Evolutionary conservation across 92 coral and sea anemone genomes (phyloP).

Genomic region (Meandrina meandrites): DNA sequence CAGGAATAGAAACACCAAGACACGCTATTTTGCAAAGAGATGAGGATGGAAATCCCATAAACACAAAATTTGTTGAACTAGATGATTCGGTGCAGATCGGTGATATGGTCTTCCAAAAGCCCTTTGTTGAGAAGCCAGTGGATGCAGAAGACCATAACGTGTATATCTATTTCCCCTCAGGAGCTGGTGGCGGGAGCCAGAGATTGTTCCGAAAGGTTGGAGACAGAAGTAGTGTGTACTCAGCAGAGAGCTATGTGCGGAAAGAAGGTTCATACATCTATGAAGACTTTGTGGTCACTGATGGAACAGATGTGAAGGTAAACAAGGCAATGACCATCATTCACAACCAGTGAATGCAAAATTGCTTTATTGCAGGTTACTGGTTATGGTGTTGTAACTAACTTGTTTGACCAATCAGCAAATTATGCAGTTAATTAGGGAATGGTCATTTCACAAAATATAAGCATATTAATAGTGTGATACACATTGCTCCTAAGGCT

Average conservation of each 20-base stretch:
- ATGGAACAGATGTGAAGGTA: constrained; percentile 98
- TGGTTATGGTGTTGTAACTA: background rate
- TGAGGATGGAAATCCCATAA: constrained; percentile 71
- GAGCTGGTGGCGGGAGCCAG: constrained; percentile 99
- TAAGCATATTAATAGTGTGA: too few relatives aligned
- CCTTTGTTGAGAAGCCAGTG: constrained; percentile 97
- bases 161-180: constrained; percentile 88
- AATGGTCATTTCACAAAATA: too few relatives aligned
- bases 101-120: constrained; percentile 85
- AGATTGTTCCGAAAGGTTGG: constrained; percentile 94
- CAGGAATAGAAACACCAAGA: constrained; percentile 88
- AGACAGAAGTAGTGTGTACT: constrained; percentile 93
- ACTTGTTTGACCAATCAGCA: background rate
- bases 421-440: too few relatives aligned
- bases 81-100: constrained; percentile 94
- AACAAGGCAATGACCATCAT: background rate
- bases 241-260: constrained; percentile 89
- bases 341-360: background rate
- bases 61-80: constrained; percentile 78
- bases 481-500: background rate
- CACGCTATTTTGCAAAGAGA: constrained; percentile 88
- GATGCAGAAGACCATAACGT: constrained; percentile 95
- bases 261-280: constrained; percentile 93
- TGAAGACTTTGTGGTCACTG: constrained; percentile 97
- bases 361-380: background rate